Conservation (phyloP, 2,888 invertebrate genomes). For the Listrodromus nycthemerus region DNA sequence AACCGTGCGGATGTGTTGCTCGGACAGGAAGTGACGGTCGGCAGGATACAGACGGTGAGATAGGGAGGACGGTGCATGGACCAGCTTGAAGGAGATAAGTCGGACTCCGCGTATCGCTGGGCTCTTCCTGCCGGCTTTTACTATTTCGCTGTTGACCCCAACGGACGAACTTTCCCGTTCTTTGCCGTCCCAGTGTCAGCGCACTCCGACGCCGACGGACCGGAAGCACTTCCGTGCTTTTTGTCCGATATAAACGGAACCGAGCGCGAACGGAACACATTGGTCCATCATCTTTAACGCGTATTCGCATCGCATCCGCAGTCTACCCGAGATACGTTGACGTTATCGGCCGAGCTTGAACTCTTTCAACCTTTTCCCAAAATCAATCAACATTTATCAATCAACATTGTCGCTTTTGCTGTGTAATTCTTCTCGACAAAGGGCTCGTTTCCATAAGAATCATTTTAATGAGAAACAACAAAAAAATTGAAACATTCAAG, state of each 20-base stretch:
- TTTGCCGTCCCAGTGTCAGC: conserved; percentile 58
- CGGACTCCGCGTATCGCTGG: conserved; percentile 73
- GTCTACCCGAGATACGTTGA: neutral
- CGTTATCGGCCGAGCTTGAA: neutral
- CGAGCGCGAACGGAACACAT: conserved; percentile 24
- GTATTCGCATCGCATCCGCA: neutral
- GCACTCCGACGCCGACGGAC: conserved; percentile 54
- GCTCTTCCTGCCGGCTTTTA: conserved; percentile 76
- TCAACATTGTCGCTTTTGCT: too few species aligned
- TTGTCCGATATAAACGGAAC: conserved; percentile 38
- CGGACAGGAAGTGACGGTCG: conserved; percentile 78
- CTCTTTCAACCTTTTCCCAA: neutral
- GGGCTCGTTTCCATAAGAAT: too few species aligned
- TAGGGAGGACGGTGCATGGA: conserved; percentile 70
- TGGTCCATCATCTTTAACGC: neutral
- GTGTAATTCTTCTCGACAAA: too few species aligned
- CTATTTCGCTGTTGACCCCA: conserved; percentile 49
- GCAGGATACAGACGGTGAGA: conserved; percentile 80
- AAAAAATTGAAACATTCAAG: too few species aligned
- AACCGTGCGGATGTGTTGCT: conserved; percentile 63
- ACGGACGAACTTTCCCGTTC: conserved; percentile 52
- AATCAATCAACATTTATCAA: neutral
- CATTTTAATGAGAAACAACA: too few species aligned
- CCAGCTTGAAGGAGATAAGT: conserved; percentile 73
- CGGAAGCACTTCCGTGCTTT: conserved; percentile 64